Conservation (phyloP, 2,888 invertebrate species). For the Pristionchus fissidentatus region DNA sequence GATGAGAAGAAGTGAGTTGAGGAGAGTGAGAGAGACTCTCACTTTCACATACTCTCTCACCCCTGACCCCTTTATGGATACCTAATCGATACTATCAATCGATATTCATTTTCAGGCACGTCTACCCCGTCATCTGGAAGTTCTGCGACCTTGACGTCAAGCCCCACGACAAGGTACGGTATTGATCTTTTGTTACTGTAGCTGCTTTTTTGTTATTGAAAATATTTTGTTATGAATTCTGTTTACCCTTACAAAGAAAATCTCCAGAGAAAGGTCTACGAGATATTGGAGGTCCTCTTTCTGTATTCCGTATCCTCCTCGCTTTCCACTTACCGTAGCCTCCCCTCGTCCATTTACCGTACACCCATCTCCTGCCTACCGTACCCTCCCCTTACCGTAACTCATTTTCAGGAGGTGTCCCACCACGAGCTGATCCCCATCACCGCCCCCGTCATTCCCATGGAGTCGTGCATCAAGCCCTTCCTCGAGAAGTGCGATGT, state of each 20-base stretch:
- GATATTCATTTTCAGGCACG: conserved; percentile 61
- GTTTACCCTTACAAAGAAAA: too few relatives aligned
- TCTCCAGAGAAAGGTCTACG: not conserved
- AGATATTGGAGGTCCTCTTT: not conserved
- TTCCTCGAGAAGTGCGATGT: conserved; percentile 92
- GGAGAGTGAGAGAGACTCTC: not conserved
- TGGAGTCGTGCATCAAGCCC: conserved; percentile 97
- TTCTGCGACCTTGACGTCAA: conserved; percentile 93
- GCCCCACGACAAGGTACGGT: conserved; percentile 85
- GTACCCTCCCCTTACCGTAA: not conserved
- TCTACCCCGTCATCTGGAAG: conserved; percentile 96
- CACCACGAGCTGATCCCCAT: conserved; percentile 96
- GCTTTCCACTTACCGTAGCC: not conserved
- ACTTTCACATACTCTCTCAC: not conserved
- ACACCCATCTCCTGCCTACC: not conserved
- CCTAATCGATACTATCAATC: not conserved
- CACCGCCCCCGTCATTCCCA: conserved; percentile 91
- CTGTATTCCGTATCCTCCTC: not conserved
- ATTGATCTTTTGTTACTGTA: not conserved
- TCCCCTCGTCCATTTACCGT: not conserved
- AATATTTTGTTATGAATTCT: not conserved
- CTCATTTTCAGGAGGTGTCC: conserved; percentile 81
- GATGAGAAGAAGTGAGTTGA: conserved; percentile 69
- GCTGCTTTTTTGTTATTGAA: not conserved
- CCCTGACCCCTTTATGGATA: not conserved